Percentiles rank a stretch among this genome's conserved stretches.
phyloP scores from a whole-genome alignment of 2,888 invertebrate genomes.

The Drosophila lacicola region DNA sequence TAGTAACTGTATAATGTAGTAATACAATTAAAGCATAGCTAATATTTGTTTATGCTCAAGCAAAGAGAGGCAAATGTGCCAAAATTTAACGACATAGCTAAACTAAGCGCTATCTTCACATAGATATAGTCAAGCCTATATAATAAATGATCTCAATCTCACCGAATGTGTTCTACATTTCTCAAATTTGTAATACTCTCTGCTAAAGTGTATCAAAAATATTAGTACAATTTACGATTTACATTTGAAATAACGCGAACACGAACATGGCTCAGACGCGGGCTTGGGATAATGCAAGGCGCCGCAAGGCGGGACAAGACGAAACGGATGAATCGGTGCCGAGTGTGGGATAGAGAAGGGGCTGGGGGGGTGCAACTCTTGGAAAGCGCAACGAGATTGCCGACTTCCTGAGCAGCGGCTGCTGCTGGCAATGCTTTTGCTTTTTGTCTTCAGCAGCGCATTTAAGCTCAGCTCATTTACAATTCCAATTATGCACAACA shows the following conservation, averaged over 20 bases:
- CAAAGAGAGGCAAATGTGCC: neutral
- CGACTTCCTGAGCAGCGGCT: constrained; percentile 65
- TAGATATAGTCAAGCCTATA: neutral
- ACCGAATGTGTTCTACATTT: no score
- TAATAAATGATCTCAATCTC: neutral
- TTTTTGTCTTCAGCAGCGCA: constrained; percentile 29
- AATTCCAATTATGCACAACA: constrained; percentile 81
- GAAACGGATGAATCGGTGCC: neutral
- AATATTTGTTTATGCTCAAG: no score
- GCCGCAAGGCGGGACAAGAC: neutral
- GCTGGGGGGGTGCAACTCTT: constrained; percentile 8
- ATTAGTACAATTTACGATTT: constrained; percentile 64
- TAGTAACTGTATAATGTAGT: neutral
- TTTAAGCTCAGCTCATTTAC: constrained; percentile 72
- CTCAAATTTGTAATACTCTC: no score
- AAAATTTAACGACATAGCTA: no score
- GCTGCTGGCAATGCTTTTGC: constrained; percentile 21
- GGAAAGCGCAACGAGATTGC: constrained; percentile 71
- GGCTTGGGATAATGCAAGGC: neutral
- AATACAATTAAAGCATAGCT: no score
- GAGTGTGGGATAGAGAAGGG: no score
- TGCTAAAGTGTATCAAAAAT: constrained; percentile 35
- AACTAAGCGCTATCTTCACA: no score
- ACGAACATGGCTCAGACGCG: constrained; percentile 51
- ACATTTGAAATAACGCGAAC: constrained; percentile 73